Evolutionary conservation across 1,140 invertebrate genomes (phyloP).

Genomic region (Scaptomyza graminum): DNA sequence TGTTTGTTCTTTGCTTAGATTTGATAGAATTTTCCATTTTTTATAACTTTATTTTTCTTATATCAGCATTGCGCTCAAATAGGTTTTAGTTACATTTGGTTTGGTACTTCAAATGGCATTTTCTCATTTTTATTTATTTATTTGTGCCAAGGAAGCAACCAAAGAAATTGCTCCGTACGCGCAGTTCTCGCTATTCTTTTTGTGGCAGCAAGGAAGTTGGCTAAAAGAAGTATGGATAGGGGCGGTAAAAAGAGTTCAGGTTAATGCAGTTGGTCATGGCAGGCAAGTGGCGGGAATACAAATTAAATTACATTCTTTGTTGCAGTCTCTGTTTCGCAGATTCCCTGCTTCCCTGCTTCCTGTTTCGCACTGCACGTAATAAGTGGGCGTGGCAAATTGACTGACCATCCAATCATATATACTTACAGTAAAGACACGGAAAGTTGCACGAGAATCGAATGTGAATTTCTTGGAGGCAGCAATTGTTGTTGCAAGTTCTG

Average conservation of each 20-base stretch:
- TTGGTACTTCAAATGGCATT: not conserved
- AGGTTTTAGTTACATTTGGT: not conserved
- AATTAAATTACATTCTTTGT: conserved; percentile 70
- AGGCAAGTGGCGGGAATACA: conserved; percentile 71
- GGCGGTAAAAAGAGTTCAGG: conserved; percentile 6
- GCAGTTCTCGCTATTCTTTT: not conserved
- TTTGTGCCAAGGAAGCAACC: not conserved
- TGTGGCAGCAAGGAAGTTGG: not conserved
- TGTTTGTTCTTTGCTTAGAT: not conserved
- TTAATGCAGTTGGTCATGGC: conserved; percentile 60
- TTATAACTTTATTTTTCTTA: not conserved
- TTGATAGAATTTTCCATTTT: not conserved
- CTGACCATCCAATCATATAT: conserved; percentile 14
- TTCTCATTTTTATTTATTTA: not conserved
- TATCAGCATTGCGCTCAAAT: not conserved
- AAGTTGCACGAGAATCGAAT: not conserved
- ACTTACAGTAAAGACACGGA: not conserved
- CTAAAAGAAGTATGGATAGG: not conserved
- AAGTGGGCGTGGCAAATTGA: conserved; percentile 32
- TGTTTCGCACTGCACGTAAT: conserved; percentile 17
- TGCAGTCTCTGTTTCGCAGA: not conserved
- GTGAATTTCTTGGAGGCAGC: not conserved
- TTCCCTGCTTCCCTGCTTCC: too few relatives aligned
- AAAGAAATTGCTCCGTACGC: not conserved
- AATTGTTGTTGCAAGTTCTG: conserved; percentile 25